A percentile compares a stretch with the other conserved stretches of the same genome.
phyloP scores from a whole-genome alignment of 2,797 vertebrate species.

The Zalophus californianus region DNA sequence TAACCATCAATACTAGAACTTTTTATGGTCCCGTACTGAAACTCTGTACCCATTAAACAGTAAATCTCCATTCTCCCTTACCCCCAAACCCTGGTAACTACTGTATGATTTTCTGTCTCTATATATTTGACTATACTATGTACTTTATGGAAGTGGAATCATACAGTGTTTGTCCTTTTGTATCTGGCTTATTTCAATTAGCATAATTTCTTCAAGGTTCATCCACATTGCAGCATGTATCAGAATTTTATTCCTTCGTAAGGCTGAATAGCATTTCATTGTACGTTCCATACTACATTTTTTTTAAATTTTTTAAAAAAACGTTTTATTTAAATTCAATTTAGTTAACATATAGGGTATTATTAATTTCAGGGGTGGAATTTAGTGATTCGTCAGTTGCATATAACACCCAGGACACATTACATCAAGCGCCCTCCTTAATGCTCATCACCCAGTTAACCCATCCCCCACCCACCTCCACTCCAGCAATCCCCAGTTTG shows the following conservation, averaged over 20 bases:
- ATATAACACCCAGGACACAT: background rate
- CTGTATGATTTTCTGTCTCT: background rate
- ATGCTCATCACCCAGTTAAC: background rate
- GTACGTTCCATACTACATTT: background rate
- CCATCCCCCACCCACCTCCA: background rate
- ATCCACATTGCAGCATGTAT: background rate
- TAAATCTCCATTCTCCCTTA: background rate
- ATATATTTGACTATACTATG: background rate
- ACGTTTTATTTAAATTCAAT: background rate
- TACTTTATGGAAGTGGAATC: background rate
- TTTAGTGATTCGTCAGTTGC: background rate
- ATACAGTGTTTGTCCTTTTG: background rate
- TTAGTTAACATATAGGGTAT: background rate
- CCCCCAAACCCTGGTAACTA: background rate
- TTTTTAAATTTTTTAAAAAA: background rate
- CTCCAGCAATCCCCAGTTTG: background rate
- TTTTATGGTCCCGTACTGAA: background rate
- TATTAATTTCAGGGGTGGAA: background rate
- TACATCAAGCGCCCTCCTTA: background rate
- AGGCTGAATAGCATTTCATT: background rate
- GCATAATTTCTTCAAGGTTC: background rate
- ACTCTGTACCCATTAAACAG: background rate
- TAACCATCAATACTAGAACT: background rate
- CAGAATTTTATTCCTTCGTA: background rate
- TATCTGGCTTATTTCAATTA: background rate